A percentile compares a stretch with the other conserved stretches of the same genome.
phyloP scores from a whole-genome alignment of 2,797 vertebrate genomes.

The Helarctos malayanus region DNA sequence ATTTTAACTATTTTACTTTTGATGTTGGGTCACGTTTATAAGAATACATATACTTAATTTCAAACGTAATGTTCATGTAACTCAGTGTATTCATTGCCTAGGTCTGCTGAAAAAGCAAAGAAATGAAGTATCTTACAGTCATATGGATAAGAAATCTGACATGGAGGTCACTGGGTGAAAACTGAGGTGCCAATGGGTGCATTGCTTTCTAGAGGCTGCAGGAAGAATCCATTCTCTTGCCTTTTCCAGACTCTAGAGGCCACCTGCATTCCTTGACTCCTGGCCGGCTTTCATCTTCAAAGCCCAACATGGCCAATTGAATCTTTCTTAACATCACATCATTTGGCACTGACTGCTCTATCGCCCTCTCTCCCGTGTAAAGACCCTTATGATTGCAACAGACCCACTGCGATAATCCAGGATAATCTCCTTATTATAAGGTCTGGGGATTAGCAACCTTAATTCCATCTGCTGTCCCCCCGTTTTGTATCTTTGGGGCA shows the following conservation, averaged over 20 bases:
- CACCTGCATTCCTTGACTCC: not conserved
- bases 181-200: accelerated
- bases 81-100: not conserved
- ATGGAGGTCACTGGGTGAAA: not conserved
- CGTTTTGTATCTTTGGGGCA: not conserved
- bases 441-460: too few species aligned
- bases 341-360: not conserved
- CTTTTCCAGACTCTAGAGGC: not conserved
- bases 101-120: not conserved
- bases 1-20: not conserved
- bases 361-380: too few species aligned
- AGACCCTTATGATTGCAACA: not conserved
- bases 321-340: too few species aligned
- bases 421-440: not conserved
- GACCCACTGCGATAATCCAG: not conserved
- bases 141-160: too few species aligned
- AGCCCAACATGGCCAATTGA: not conserved
- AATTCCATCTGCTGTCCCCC: not conserved
- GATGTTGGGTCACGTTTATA: not conserved
- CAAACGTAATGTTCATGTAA: not conserved
- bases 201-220: not conserved
- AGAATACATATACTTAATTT: not conserved
- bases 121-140: too few species aligned
- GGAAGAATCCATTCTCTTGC: not conserved
- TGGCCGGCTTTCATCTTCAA: not conserved